phyloP scores from a whole-genome alignment of 2,797 vertebrate genomes.

The Silurus aristotelis region DNA sequence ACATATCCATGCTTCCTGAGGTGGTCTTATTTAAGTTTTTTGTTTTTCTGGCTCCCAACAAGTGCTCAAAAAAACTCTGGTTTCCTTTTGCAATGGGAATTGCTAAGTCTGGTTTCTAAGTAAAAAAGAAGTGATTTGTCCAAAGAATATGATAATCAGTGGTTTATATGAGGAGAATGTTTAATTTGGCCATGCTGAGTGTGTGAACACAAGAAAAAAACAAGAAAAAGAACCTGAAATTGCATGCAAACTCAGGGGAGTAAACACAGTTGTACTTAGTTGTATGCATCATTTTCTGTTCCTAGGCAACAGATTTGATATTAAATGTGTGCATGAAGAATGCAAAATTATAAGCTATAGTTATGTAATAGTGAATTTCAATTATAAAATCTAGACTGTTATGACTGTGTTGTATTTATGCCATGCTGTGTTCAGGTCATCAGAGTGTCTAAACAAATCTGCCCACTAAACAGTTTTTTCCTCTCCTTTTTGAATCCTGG shows the following conservation, averaged over 20 bases:
- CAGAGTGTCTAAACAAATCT: neutral
- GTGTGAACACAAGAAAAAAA: slow-evolving; percentile 35
- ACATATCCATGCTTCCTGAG: slow-evolving; percentile 8
- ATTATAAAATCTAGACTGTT: neutral
- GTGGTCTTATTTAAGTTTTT: slow-evolving; percentile 36
- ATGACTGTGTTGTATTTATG: neutral
- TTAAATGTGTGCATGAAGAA: neutral
- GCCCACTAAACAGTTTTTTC: neutral
- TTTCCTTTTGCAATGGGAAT: slow-evolving; percentile 52
- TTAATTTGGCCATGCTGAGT: slow-evolving; percentile 62
- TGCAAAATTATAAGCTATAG: neutral
- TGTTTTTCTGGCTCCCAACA: slow-evolving; percentile 9
- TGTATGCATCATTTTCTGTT: neutral
- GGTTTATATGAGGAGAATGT: slow-evolving; percentile 56
- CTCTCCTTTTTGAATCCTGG: neutral
- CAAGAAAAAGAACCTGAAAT: slow-evolving; percentile 37
- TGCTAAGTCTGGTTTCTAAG: slow-evolving; percentile 27
- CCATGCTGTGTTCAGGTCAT: neutral
- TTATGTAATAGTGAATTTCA: neutral
- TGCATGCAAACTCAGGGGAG: neutral
- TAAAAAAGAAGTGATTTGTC: slow-evolving; percentile 54
- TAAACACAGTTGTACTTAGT: neutral
- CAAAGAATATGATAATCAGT: slow-evolving; percentile 59
- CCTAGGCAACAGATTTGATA: neutral
- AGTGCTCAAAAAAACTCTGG: slow-evolving; percentile 42